A percentile compares a stretch with the other conserved stretches of the same genome.
These are phyloP conservation scores for Heliconius hewitsoni DNA, from an alignment of 1,140 invertebrate species.

Conservation along the genomic window DNA sequence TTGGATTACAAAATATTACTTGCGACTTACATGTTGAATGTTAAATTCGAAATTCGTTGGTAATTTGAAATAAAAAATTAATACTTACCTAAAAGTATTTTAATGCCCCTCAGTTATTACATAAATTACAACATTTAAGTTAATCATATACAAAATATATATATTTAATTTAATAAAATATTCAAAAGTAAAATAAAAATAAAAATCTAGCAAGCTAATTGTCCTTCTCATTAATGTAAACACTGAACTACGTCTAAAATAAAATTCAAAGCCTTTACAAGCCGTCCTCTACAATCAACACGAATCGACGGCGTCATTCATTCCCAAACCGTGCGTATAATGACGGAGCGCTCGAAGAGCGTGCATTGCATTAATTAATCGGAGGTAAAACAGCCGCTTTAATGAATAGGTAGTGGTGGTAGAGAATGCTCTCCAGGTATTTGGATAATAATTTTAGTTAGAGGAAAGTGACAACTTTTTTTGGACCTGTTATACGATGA, in stretches of 20 bases:
- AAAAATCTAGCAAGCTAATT: not conserved
- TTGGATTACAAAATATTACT: too few relatives aligned
- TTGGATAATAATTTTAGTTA: not conserved
- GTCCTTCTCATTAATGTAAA: not conserved
- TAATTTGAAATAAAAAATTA: too few relatives aligned
- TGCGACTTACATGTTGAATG: too few relatives aligned
- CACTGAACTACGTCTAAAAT: not conserved
- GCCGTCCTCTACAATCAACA: not conserved
- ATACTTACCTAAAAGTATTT: too few relatives aligned
- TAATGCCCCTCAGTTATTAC: too few relatives aligned
- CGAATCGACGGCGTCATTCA: constrained; percentile 24
- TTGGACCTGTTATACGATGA: too few relatives aligned
- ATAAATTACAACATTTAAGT: too few relatives aligned
- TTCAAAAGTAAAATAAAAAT: too few relatives aligned
- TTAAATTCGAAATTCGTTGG: too few relatives aligned
- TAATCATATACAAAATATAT: too few relatives aligned
- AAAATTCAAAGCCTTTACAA: constrained; percentile 23
- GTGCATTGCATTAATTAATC: not conserved
- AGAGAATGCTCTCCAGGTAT: not conserved
- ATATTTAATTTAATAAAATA: too few relatives aligned
- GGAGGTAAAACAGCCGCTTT: not conserved
- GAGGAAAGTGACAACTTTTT: too few relatives aligned
- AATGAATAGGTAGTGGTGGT: not conserved
- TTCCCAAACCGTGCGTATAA: constrained; percentile 23
- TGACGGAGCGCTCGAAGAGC: not conserved